Evolutionary conservation across 2,797 vertebrate species (phyloP), one percentile per base, ranked within the genome.

Genomic region (Cyclopterus lumpus): DNA sequence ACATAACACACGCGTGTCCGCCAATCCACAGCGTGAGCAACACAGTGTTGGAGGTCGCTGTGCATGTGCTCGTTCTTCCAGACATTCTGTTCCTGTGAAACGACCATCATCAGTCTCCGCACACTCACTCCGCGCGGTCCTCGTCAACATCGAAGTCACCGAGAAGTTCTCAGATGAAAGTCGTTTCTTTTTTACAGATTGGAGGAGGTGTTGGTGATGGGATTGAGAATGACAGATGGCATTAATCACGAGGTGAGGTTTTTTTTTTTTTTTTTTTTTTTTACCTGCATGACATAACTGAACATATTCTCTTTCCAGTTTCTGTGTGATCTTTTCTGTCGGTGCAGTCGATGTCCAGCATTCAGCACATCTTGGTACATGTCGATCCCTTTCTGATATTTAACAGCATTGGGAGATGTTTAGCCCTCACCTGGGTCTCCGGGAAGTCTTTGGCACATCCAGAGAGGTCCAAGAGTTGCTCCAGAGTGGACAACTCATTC

Each of bases 181-280:
- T 7, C 77, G 16, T 87, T 65, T 87, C 55, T 71, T 81, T 71
- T 81, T 82, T 28, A 3, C 88, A 99, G 98, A 65, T 75, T 98
- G 91, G 96, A 97, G 91, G 97, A 99, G 88, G 92, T 96, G 86
- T 88, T 99, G 86, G 93, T 92, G 53, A 93, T 97, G 93, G 97
- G 97, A n/a, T 92, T 99, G 77, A 96, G 97, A 55, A 96, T 94
- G 1, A 94, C 95, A 0, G 82, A 93, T 40, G 97, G 98, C 51
- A 64, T 99, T 83, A 91, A 93, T 36, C 96, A 96, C 1, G 80
- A 96, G 96, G 97, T 98, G 79, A 93, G 34, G 2, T 74, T 69
- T n/a, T n/a, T n/a, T n/a, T n/a, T n/a, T n/a, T n/a, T n/a, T n/a
- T n/a, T n/a, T n/a, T n/a, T n/a, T n/a, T n/a, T n/a, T n/a, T 53